Base-by-base conservation (phyloP, 2,888 invertebrate species). In the Gibbula magus region DNA sequence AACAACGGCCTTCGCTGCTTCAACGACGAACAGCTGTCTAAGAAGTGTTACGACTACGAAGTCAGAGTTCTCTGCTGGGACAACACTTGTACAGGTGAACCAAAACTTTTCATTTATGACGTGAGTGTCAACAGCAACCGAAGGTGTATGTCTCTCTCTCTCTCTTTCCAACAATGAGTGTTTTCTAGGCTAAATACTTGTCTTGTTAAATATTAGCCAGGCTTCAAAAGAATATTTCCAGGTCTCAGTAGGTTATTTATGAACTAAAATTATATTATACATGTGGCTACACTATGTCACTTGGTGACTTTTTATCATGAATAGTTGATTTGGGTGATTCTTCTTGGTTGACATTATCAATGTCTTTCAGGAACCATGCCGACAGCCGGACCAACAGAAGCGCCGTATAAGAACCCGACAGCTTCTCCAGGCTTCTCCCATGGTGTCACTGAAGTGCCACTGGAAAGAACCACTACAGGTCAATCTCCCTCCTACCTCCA, bases 11-110 rank as follows among this genome's bases (percentile, higher is more conserved):
- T 91, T 18, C 81, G 89, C 7, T 91, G 91, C 80, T 88, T 88
- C 82, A 90, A 90, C 81, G 81, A 84, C 77, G 88, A 89, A 66
- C 90, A 89, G 79, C 45, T 67, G 16, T 82, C 83, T 25, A 84
- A 83, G 16, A 79, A 82, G 32, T 97, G 97, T 87, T 94, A 95
- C 0, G 97, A 97, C 93, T 97, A 97, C 90, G 97, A 97, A 93
- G 95, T 97, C 75, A 94, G 96, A 45, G 95, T 97, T 0, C 94
- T 95, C 56, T 97, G 97, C 90, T 89, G 90, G 90, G 80, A 82
- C 56, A 75, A 66, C 53, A 52, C 52, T 8, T 75, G 75, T 29
- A 25, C 32, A 32, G 75, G 75, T 75, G 35, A 3, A 16, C n/a
- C n/a, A n/a, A n/a, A n/a, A n/a, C n/a, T n/a, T n/a, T n/a, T n/a